Evolutionary conservation across 2,113 vertebrate genomes (phyloP).

Genomic region (Sisor rabdophorus): DNA sequence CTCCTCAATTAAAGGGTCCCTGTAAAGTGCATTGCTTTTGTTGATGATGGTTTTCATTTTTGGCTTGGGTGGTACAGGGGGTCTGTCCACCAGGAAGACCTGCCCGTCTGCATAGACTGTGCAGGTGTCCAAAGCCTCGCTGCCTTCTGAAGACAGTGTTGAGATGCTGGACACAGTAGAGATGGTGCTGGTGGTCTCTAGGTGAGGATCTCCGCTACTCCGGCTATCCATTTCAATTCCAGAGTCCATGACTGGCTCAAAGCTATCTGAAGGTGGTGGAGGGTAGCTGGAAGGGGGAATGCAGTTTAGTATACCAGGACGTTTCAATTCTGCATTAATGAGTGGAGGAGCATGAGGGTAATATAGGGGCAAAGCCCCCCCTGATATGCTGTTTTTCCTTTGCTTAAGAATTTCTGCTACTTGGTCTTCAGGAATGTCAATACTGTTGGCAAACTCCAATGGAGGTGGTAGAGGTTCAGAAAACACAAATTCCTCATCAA

Average conservation of each 20-base stretch:
- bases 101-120: slow-evolving; percentile 90
- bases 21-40: slow-evolving; percentile 86
- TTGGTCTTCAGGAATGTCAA: slow-evolving; percentile 90
- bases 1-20: slow-evolving; percentile 85
- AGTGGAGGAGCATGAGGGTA: slow-evolving; percentile 65
- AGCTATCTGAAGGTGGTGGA: slow-evolving; percentile 78
- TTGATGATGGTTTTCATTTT: slow-evolving; percentile 91
- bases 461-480: slow-evolving; percentile 92
- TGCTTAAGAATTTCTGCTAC: slow-evolving; percentile 77
- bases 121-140: slow-evolving; percentile 85
- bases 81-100: slow-evolving; percentile 86
- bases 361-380: slow-evolving; percentile 61
- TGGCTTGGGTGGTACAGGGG: slow-evolving; percentile 94
- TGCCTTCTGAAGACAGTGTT: slow-evolving; percentile 92
- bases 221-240: slow-evolving; percentile 92
- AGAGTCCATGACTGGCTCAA: slow-evolving; percentile 83
- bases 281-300: slow-evolving; percentile 76
- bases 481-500: slow-evolving; percentile 93
- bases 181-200: slow-evolving; percentile 96
- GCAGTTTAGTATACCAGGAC: slow-evolving; percentile 77
- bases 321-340: slow-evolving; percentile 70
- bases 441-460: slow-evolving; percentile 95
- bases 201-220: slow-evolving; percentile 87
- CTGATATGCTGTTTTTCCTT: slow-evolving; percentile 68
- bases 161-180: slow-evolving; percentile 94